These are phyloP conservation scores for Eulimnadia texana DNA, from an alignment of 1,140 invertebrate species.

Conservation along the genomic window DNA sequence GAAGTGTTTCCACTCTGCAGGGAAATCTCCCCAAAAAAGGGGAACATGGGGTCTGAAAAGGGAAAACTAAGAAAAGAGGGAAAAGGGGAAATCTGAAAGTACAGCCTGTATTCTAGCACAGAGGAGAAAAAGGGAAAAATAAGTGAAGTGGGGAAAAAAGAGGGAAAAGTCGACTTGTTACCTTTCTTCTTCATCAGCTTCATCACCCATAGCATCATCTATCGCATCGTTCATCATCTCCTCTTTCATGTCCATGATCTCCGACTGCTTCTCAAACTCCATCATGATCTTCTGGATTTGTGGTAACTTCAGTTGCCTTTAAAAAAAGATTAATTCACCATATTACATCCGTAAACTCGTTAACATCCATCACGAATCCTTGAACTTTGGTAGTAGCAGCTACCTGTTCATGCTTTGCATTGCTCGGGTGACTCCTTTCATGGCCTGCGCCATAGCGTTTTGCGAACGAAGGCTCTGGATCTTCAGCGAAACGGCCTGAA, in stretches of 20 bases:
- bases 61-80: too few relatives aligned
- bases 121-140: too few relatives aligned
- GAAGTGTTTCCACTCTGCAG: too few relatives aligned
- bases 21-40: too few relatives aligned
- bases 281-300: conserved; percentile 98
- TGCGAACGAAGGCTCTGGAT: conserved; percentile 96
- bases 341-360: conserved; percentile 6
- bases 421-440: conserved; percentile 97
- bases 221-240: conserved; percentile 99
- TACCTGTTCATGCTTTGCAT: conserved; percentile 97
- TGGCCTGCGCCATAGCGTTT: conserved; percentile 98
- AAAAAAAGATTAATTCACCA: background rate
- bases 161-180: too few relatives aligned
- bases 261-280: conserved; percentile 98
- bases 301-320: conserved; percentile 84
- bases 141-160: too few relatives aligned
- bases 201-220: conserved; percentile 97
- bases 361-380: background rate
- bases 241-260: conserved; percentile 99
- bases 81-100: too few relatives aligned
- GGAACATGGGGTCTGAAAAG: too few relatives aligned
- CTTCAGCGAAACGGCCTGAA: conserved; percentile 96
- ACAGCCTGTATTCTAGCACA: too few relatives aligned
- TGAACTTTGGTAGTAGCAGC: conserved; percentile 9
- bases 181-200: conserved; percentile 96